Conservation (phyloP, 2,113 vertebrate genomes). For the rat (Rattus norvegicus) region DNA sequence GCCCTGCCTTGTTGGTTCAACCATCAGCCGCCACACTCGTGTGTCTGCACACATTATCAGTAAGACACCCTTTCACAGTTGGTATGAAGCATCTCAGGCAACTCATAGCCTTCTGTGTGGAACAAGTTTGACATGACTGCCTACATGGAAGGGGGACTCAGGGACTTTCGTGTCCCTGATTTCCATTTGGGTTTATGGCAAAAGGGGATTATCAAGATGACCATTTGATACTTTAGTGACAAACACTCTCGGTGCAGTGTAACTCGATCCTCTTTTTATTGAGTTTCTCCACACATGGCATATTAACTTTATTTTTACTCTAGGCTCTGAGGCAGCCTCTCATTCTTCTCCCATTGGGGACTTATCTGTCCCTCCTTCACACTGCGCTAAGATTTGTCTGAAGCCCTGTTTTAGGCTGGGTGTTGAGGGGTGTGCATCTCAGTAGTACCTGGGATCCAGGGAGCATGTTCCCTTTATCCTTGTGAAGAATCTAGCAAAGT, state of each 20-base stretch:
- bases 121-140: neutral
- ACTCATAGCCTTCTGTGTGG: neutral
- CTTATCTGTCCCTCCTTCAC: neutral
- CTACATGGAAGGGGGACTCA: neutral
- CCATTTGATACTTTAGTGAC: neutral
- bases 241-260: neutral
- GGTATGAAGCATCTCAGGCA: neutral
- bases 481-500: rapidly evolving
- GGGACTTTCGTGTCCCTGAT: neutral
- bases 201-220: neutral
- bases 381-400: neutral
- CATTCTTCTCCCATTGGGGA: too few relatives aligned
- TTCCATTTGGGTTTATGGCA: neutral
- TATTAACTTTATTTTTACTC: neutral
- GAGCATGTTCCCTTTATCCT: neutral
- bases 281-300: neutral
- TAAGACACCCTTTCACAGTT: neutral
- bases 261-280: too few relatives aligned
- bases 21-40: neutral
- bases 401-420: neutral
- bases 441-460: neutral
- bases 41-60: neutral
- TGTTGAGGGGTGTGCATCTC: neutral
- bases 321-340: too few relatives aligned
- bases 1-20: neutral